Conservation (phyloP, 1,140 invertebrate species). For the Aradophagus sp. region DNA sequence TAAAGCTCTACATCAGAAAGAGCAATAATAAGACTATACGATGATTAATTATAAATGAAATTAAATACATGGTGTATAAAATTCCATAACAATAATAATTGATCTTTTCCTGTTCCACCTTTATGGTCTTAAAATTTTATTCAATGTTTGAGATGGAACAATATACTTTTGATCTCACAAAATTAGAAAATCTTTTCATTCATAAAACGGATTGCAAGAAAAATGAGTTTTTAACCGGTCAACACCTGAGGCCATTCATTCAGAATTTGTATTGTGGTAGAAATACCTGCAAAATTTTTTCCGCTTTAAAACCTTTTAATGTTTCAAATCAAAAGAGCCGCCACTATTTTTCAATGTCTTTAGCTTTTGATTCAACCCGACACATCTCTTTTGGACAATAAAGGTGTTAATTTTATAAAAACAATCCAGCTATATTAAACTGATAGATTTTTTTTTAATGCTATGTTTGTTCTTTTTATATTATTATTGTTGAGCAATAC, state of each 20-base stretch:
- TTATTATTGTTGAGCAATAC: too few relatives aligned
- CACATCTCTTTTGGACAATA: constrained; percentile 3
- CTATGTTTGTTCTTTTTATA: too few relatives aligned
- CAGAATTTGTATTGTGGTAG: constrained; percentile 44
- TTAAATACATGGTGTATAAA: too few relatives aligned
- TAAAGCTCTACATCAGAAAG: too few relatives aligned
- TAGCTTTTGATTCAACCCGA: constrained; percentile 7
- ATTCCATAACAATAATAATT: too few relatives aligned
- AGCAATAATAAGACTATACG: too few relatives aligned
- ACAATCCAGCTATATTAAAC: too few relatives aligned
- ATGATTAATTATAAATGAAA: too few relatives aligned
- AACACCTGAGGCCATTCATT: constrained; percentile 44
- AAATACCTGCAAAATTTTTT: constrained; percentile 50
- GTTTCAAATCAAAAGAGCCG: constrained; percentile 37
- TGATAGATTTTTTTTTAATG: too few relatives aligned
- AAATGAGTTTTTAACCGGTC: constrained; percentile 37
- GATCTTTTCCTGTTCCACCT: too few relatives aligned
- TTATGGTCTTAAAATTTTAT: not conserved
- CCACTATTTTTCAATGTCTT: constrained; percentile 27
- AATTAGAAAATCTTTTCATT: constrained; percentile 12
- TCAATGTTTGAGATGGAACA: too few relatives aligned
- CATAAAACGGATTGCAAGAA: constrained; percentile 21
- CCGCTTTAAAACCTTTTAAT: constrained; percentile 32
- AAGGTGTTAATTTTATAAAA: not conserved
- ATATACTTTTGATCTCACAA: constrained; percentile 1